phyloP scores from a whole-genome alignment of 2,113 vertebrate species.

The Forbesichthys agassizii region DNA sequence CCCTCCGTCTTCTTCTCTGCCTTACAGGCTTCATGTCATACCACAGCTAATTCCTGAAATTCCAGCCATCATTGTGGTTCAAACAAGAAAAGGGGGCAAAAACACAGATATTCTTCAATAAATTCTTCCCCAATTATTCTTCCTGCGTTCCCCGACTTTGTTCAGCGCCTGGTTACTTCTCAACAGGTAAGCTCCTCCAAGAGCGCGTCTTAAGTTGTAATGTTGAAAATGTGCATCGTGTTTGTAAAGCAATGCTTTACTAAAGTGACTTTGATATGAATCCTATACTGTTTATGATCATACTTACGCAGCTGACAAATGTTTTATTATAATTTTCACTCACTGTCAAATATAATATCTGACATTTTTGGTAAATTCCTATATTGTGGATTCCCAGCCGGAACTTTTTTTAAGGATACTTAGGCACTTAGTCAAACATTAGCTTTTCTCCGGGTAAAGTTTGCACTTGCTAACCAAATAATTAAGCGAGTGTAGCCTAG shows the following conservation, averaged over 20 bases:
- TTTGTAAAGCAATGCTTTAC: background rate
- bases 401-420: conserved; percentile 49
- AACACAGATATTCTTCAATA: conserved; percentile 45
- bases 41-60: conserved; percentile 81
- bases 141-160: background rate
- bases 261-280: background rate
- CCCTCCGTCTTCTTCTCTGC: conserved; percentile 64
- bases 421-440: conserved; percentile 48
- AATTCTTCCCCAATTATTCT: conserved; percentile 18
- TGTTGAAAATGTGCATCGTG: background rate
- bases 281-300: background rate
- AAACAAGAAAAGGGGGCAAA: conserved; percentile 64
- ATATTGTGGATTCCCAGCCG: conserved; percentile 39
- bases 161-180: background rate
- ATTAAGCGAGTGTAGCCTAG: background rate
- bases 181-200: background rate
- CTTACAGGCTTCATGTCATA: conserved; percentile 78
- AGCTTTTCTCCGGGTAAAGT: conserved; percentile 36
- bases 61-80: conserved; percentile 76
- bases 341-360: conserved; percentile 52
- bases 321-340: conserved; percentile 18
- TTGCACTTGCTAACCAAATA: conserved; percentile 30
- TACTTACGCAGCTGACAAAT: background rate
- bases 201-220: background rate
- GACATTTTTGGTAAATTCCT: conserved; percentile 63